Base-by-base conservation (phyloP, 2,797 vertebrate species). In the Ceryle rudis region DNA sequence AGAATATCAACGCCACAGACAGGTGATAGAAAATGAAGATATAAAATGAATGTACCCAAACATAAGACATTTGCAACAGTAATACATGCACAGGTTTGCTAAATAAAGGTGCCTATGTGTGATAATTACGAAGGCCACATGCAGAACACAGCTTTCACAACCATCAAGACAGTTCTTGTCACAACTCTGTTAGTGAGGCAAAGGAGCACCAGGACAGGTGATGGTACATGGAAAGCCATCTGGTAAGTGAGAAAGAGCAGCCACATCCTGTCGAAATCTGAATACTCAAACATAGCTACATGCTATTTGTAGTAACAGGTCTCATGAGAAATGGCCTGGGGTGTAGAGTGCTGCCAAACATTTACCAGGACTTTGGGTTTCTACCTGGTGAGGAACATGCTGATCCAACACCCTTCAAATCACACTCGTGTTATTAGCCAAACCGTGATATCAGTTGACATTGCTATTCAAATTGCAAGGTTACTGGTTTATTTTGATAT, bases 201-300 rank as follows among this genome's bases (percentile, higher is more conserved):
- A 65, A 92, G 78, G 39, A 90, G 37, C 28, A 4, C 75, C 49
- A 87, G 81, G 94, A 92, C 55, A 89, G 95, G 78, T 62, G 86
- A 95, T 15, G 37, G 85, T 15, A 64, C 69, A 31, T 11, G 39
- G 64, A 86, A 95, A 86, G 90, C 90, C 80, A 86, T 87, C 85
- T 81, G 62, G 28, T 41, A 73, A 82, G 75, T 58, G 80, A 83
- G 73, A 90, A 88, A 69, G 62, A 90, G 70, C 80, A 71, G 66
- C 44, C 65, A 71, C n/a, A 61, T 89, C 72, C 82, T 90, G 61
- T 70, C 0, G 4, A 91, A 94, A 83, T 29, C 75, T 23, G 31
- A 90, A 74, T 54, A 52, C 20, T 46, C 70, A 61, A 78, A 88
- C 3, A 33, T 4, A 69, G 58, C 64, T 72, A 64, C 55, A 4